A percentile compares a stretch with the other conserved stretches of the same genome.
Evolutionary conservation across 2,888 invertebrate species (phyloP).

Genomic region (Tenthredo amoena): DNA sequence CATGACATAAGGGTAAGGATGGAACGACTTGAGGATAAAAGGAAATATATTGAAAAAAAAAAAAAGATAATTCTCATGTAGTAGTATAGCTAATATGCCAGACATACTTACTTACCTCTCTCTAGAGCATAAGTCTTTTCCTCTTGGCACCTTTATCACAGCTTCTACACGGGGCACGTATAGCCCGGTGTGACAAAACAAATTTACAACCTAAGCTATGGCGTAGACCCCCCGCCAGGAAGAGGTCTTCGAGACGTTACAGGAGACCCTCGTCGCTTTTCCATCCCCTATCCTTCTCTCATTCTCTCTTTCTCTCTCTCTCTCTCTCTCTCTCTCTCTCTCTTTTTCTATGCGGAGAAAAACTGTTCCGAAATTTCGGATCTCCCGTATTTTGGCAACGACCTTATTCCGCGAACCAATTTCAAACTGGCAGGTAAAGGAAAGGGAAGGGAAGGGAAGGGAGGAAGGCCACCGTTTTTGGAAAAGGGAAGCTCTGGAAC

Average conservation of each 20-base stretch:
- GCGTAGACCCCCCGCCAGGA: conserved; percentile 62
- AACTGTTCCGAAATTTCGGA: not conserved
- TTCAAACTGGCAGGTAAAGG: not conserved
- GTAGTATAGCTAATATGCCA: not conserved
- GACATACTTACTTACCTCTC: not conserved
- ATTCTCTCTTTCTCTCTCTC: conserved; percentile 39
- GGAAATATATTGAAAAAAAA: not conserved
- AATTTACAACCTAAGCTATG: conserved; percentile 65
- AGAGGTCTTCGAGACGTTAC: conserved; percentile 47
- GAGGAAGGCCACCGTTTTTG: not conserved
- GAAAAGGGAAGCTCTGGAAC: conserved; percentile 32
- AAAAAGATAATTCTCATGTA: not conserved
- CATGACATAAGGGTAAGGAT: not conserved
- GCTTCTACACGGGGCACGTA: conserved; percentile 20
- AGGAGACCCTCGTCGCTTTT: conserved; percentile 2
- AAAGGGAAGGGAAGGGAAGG: not conserved
- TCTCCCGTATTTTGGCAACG: not conserved
- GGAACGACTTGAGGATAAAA: not conserved
- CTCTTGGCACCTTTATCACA: conserved; percentile 66
- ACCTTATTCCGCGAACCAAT: not conserved
- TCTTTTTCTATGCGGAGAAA: not conserved
- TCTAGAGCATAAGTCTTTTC: conserved; percentile 61
- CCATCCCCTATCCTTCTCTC: conserved; percentile 20
- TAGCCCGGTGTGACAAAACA: conserved; percentile 68
- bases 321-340: conserved; percentile 33